Base-by-base conservation (phyloP, 2,888 invertebrate species). In the Piscicola geometra region DNA sequence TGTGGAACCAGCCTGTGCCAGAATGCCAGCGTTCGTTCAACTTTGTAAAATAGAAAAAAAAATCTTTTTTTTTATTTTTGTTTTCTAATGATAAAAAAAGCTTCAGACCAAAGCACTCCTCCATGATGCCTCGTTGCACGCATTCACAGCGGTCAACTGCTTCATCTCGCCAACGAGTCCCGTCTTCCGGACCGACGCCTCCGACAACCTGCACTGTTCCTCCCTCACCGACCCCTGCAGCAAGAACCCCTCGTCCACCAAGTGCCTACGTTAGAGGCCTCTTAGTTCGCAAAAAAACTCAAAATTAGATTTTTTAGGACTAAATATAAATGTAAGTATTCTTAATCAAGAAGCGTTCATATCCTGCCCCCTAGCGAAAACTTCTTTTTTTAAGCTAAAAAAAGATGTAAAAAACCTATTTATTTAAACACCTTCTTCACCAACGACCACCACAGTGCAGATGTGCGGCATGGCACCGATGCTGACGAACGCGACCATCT, bases 1-100 rank as follows among this genome's bases (percentile, higher is more conserved):
- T 1, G 0, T 71, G 71, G 71, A 71, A 50, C 32, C 25, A 28
- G 30, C 50, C 25, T 1, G 50, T 32, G 9, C 32, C 71, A 1
- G 1, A 0, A 3, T 71, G 71, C 30, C 41, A 28, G 25, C 33
- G 71, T 71, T 70, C 18, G 70, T 70, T 70, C 28, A 9, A 28
- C 9, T 15, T n/a, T 15, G 15, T n/a, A n/a, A n/a, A n/a, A n/a
- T n/a, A n/a, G n/a, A n/a, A 41, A 41, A 15, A 41, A 9, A 41
- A 41, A 5, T 41, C 41, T 41, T 41, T 41, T 15, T 41, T 41
- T 41, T 41, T 41, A 9, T 41, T 41, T 41, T 5, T 41, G 41
- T 5, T 41, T 41, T 41, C 41, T 9, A 9, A 41, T 41, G 41
- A 41, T 41, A 41, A 41, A 41, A 41, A 41, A 41, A 41, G 9